Evolutionary conservation across 2,888 invertebrate genomes (phyloP).

Genomic region (Andricus quercusramuli): DNA sequence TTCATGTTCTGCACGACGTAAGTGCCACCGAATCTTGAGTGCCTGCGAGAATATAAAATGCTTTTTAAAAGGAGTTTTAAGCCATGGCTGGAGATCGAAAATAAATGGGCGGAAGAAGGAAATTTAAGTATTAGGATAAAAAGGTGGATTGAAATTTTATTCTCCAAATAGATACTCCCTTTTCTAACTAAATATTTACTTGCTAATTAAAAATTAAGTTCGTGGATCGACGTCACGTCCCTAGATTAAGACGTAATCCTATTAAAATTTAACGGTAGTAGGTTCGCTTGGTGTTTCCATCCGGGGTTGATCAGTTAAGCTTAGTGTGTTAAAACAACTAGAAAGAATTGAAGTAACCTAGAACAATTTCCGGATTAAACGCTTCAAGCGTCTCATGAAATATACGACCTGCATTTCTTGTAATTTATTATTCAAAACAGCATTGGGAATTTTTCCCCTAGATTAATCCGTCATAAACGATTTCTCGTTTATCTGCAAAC

Average conservation of each 20-base stretch:
- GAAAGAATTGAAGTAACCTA: conserved; percentile 29
- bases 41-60: conserved; percentile 80
- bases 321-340: conserved; percentile 21
- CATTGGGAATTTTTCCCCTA: conserved; percentile 14
- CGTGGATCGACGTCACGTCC: neutral
- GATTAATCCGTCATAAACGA: neutral
- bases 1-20: conserved; percentile 96
- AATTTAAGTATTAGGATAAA: neutral
- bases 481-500: conserved; percentile 5
- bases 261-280: conserved; percentile 38
- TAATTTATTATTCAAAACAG: conserved; percentile 37
- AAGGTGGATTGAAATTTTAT: neutral
- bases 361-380: conserved; percentile 21
- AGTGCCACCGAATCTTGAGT: conserved; percentile 96
- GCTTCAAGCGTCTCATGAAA: conserved; percentile 10
- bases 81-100: neutral
- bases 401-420: conserved; percentile 22
- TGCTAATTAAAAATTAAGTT: conserved; percentile 31
- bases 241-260: conserved; percentile 30
- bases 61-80: conserved; percentile 2
- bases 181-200: neutral
- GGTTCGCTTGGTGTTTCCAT: conserved; percentile 27
- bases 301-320: conserved; percentile 25
- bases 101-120: neutral
- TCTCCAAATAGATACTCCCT: neutral